These are phyloP conservation scores for Pyrgus malvae DNA, from an alignment of 2,888 invertebrate species.

Conservation along the genomic window DNA sequence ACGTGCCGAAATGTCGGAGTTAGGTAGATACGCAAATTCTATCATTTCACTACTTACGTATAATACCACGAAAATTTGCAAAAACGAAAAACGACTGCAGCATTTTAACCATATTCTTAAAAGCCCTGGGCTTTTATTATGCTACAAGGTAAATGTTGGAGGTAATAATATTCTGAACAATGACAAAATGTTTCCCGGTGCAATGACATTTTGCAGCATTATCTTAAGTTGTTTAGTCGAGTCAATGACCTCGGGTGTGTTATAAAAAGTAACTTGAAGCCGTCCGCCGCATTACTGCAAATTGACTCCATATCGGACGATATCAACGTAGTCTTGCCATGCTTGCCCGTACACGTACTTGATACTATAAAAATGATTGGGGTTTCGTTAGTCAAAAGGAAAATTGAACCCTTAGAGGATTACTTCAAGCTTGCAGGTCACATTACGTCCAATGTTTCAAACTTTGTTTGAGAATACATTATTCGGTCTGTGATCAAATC, in stretches of 20 bases:
- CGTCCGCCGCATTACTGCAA: conserved; percentile 67
- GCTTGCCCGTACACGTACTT: conserved; percentile 1
- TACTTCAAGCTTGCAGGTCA: too few relatives aligned
- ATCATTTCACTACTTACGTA: conserved; percentile 8
- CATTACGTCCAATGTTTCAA: too few relatives aligned
- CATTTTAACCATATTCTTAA: too few relatives aligned
- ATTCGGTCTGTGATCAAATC: too few relatives aligned
- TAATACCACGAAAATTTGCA: too few relatives aligned
- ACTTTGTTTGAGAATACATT: too few relatives aligned
- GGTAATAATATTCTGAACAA: too few relatives aligned
- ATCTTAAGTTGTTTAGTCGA: conserved; percentile 58
- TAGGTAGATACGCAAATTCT: conserved; percentile 15
- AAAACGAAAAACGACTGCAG: too few relatives aligned
- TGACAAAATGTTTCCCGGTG: conserved; percentile 45
- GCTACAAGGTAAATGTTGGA: too few relatives aligned
- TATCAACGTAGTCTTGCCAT: conserved; percentile 30
- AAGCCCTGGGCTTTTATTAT: too few relatives aligned
- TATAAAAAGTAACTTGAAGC: conserved; percentile 73
- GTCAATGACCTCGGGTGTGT: conserved; percentile 59
- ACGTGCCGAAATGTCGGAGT: conserved; percentile 15
- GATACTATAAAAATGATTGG: conserved; percentile 8
- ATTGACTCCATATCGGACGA: conserved; percentile 70
- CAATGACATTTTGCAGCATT: conserved; percentile 52
- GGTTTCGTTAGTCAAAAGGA: too few relatives aligned
- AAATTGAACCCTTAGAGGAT: too few relatives aligned